These are phyloP conservation scores for Drosophila kanapiae DNA, from an alignment of 1,140 invertebrate genomes.

Conservation along the genomic window DNA sequence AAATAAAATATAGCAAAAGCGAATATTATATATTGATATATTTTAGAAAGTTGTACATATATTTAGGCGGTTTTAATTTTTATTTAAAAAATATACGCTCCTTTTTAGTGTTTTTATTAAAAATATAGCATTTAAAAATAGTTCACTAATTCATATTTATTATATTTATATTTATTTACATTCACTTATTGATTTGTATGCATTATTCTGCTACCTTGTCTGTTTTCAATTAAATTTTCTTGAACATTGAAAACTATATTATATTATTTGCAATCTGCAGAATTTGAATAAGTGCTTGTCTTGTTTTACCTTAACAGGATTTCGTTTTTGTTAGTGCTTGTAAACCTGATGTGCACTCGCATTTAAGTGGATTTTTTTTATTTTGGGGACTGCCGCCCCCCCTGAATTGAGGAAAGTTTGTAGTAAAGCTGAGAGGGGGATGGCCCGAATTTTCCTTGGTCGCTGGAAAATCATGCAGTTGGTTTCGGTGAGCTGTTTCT, in stretches of 20 bases:
- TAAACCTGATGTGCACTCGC: constrained; percentile 63
- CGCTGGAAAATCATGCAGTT: constrained; percentile 49
- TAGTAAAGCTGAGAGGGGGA: constrained; percentile 3
- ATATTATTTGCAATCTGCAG: neutral
- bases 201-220: neutral
- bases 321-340: constrained; percentile 30
- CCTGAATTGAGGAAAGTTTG: constrained; percentile 33
- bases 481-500: constrained; percentile 49
- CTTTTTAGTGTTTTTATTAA: no score
- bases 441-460: neutral
- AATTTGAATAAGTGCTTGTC: constrained; percentile 6
- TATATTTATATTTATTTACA: no score
- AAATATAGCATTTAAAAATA: no score
- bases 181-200: no score
- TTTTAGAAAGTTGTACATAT: no score
- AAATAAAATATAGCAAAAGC: no score
- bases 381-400: constrained; percentile 50
- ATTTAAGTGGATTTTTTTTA: constrained; percentile 74
- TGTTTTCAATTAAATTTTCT: neutral
- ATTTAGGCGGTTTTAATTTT: no score
- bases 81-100: no score
- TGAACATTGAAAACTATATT: neutral
- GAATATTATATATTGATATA: no score
- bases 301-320: constrained; percentile 5
- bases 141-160: no score